A percentile compares a stretch with the other conserved stretches of the same genome.
Conservation (phyloP, 1,140 invertebrate species). For the Drosophila simulans region DNA sequence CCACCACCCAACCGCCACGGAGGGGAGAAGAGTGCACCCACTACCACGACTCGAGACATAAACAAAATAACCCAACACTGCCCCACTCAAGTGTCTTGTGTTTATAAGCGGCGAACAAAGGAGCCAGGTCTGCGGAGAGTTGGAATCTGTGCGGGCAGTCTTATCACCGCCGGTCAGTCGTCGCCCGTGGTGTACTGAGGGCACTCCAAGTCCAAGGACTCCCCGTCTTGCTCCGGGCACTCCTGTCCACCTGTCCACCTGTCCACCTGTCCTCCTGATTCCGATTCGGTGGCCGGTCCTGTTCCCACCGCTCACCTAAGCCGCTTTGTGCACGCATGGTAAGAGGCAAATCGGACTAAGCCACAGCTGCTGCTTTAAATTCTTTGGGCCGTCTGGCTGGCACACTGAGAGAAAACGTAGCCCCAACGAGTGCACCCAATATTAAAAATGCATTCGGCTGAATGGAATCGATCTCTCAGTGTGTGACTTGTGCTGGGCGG, state of each 20-base stretch:
- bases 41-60: constrained; percentile 14
- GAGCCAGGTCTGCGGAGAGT: background rate
- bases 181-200: constrained; percentile 2
- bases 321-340: constrained; percentile 45
- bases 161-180: constrained; percentile 25
- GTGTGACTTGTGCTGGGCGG: background rate
- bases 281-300: background rate
- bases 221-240: background rate
- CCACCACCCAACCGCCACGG: background rate
- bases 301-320: constrained; percentile 17
- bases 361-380: constrained; percentile 39
- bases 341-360: constrained; percentile 32
- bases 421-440: no score
- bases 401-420: background rate
- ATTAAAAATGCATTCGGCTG: no score
- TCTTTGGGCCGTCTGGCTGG: background rate
- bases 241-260: background rate
- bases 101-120: constrained; percentile 18
- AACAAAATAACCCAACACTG: constrained; percentile 19
- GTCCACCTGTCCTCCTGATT: background rate
- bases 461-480: background rate
- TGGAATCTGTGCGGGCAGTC: background rate
- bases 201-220: constrained; percentile 8
- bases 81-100: constrained; percentile 22
- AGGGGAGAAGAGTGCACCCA: background rate